Percentiles rank a stretch among this genome's conserved stretches.
Evolutionary conservation across 2,113 vertebrate species (phyloP).

Genomic region (Ornithorhynchus anatinus): DNA sequence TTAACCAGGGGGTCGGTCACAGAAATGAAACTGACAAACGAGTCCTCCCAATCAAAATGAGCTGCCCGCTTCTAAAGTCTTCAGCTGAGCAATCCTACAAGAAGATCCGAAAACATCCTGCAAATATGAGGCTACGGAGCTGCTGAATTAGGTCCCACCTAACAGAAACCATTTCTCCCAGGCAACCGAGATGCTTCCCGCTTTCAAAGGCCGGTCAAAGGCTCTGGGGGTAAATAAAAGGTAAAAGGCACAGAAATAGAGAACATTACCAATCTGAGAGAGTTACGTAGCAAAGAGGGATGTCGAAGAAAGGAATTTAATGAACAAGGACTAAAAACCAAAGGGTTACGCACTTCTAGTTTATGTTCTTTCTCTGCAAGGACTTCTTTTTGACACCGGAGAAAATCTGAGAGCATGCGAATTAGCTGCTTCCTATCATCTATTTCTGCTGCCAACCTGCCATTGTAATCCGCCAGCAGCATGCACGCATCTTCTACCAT

Average conservation of each 20-base stretch:
- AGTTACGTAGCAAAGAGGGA: conserved; percentile 41
- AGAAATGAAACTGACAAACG: too few relatives aligned
- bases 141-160: too few relatives aligned
- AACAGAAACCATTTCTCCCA: too few relatives aligned
- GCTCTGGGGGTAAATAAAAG: too few relatives aligned
- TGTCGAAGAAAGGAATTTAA: conserved; percentile 50
- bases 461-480: conserved; percentile 97
- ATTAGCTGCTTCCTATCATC: conserved; percentile 96
- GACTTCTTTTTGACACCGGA: conserved; percentile 95
- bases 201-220: too few relatives aligned
- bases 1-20: too few relatives aligned
- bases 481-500: conserved; percentile 96
- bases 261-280: conserved; percentile 51
- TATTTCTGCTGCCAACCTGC: conserved; percentile 96
- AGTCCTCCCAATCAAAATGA: too few relatives aligned
- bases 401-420: conserved; percentile 89
- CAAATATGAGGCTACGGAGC: too few relatives aligned
- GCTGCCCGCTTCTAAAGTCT: too few relatives aligned
- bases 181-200: too few relatives aligned
- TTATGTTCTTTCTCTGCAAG: conserved; percentile 96
- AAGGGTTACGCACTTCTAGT: conserved; percentile 94
- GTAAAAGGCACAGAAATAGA: not conserved
- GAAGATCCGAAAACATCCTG: too few relatives aligned
- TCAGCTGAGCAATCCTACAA: too few relatives aligned
- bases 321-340: conserved; percentile 63